phyloP scores from a whole-genome alignment of 2,888 invertebrate genomes.

The Odontocolon sp. region DNA sequence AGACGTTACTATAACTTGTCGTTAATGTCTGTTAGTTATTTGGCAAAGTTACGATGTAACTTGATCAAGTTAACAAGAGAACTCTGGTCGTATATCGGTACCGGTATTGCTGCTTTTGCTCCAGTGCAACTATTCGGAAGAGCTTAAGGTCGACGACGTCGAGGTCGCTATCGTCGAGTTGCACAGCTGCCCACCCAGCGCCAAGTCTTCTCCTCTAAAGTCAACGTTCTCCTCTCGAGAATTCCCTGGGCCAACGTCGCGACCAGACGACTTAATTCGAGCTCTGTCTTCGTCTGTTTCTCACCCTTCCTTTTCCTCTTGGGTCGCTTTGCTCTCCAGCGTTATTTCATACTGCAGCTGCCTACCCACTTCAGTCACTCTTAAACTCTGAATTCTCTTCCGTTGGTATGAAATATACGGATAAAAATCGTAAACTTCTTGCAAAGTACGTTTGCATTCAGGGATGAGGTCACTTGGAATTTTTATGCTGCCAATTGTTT shows the following conservation, averaged over 20 bases:
- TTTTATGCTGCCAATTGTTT: too few species aligned
- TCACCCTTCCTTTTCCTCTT: constrained; percentile 13
- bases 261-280: constrained; percentile 41
- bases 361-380: too few species aligned
- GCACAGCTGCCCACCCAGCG: constrained; percentile 24
- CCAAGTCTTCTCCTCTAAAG: constrained; percentile 27
- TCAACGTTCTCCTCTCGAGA: constrained; percentile 43
- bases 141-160: constrained; percentile 31
- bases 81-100: constrained; percentile 18
- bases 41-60: constrained; percentile 53
- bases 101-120: not conserved
- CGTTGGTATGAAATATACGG: too few species aligned
- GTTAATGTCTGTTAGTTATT: constrained; percentile 54
- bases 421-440: too few species aligned
- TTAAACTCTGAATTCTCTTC: too few species aligned
- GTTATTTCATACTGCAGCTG: too few species aligned
- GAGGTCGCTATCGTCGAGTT: constrained; percentile 8
- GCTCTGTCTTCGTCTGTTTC: constrained; percentile 21
- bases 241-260: constrained; percentile 40
- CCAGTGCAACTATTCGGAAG: constrained; percentile 13
- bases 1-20: constrained; percentile 45
- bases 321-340: constrained; percentile 4
- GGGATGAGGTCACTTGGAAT: too few species aligned
- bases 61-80: constrained; percentile 51
- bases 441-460: too few species aligned